Evolutionary conservation across 2,888 invertebrate genomes (phyloP).

Genomic region (Drosophila setosimentum): DNA sequence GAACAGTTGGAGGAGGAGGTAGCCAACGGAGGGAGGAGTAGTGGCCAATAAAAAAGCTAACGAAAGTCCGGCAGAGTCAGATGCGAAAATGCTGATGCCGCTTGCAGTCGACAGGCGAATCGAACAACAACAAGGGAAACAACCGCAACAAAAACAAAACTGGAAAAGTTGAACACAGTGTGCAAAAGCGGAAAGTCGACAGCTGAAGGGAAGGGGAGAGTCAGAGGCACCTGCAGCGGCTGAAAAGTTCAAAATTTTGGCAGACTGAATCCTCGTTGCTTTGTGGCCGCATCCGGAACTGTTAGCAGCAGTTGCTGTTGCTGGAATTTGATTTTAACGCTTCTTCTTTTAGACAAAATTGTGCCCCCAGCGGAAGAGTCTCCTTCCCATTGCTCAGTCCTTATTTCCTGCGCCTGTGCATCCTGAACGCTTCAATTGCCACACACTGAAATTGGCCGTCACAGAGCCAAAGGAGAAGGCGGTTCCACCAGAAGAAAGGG

Average conservation of each 20-base stretch:
- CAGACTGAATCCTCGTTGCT: constrained; percentile 57
- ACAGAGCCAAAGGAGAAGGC: constrained; percentile 11
- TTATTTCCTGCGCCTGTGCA: constrained; percentile 10
- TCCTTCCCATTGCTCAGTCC: not conserved
- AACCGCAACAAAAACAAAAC: constrained; percentile 69
- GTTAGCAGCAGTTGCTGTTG: constrained; percentile 49
- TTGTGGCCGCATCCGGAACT: constrained; percentile 57
- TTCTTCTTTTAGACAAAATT: constrained; percentile 31
- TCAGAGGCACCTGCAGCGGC: constrained; percentile 33
- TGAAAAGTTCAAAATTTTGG: constrained; percentile 67
- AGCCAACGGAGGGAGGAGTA: constrained; percentile 5
- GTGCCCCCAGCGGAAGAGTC: constrained; percentile 23
- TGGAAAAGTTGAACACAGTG: constrained; percentile 59
- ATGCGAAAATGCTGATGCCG: constrained; percentile 64
- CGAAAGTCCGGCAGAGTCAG: constrained; percentile 46
- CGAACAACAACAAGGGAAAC: constrained; percentile 27
- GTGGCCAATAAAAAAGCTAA: constrained; percentile 67
- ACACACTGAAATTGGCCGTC: constrained; percentile 64
- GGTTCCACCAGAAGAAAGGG: constrained; percentile 1
- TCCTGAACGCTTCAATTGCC: constrained; percentile 33
- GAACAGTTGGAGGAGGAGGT: not conserved
- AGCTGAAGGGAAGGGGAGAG: not conserved
- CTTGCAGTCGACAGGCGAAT: constrained; percentile 50
- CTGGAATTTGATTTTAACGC: constrained; percentile 71
- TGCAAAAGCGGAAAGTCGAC: constrained; percentile 8